Evolutionary conservation across 2,797 vertebrate genomes (phyloP).

Genomic region (Hemibagrus guttatus): DNA sequence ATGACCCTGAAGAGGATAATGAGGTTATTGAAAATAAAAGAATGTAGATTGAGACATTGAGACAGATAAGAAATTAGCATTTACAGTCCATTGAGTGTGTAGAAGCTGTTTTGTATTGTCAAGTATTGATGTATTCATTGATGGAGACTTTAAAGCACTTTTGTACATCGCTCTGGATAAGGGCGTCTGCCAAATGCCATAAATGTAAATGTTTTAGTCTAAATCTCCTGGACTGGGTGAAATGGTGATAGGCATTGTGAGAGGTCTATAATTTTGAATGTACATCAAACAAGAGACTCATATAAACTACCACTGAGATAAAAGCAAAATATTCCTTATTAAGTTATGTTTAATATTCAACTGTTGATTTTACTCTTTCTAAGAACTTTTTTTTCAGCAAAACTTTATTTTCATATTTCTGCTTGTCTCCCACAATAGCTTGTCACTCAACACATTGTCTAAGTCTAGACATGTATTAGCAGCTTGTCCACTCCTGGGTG

Average conservation of each 20-base stretch:
- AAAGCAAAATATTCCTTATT: not conserved
- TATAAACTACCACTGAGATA: not conserved
- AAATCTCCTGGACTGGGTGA: not conserved
- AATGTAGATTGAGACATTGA: not conserved
- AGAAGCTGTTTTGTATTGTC: not conserved
- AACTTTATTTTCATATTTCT: not conserved
- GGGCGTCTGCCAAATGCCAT: too few relatives aligned
- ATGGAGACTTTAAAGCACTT: too few relatives aligned
- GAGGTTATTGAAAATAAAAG: not conserved
- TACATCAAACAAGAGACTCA: not conserved
- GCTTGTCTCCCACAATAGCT: slow-evolving; percentile 23
- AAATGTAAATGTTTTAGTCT: not conserved
- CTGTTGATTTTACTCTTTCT: not conserved
- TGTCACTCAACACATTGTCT: slow-evolving; percentile 37
- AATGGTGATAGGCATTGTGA: not conserved
- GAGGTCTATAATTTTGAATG: not conserved
- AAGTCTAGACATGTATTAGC: slow-evolving; percentile 24
- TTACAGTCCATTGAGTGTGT: not conserved
- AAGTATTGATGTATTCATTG: too few relatives aligned
- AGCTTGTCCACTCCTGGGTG: slow-evolving; percentile 23
- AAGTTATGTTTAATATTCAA: not conserved
- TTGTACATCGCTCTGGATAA: too few relatives aligned
- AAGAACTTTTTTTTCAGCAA: not conserved
- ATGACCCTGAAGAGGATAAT: not conserved
- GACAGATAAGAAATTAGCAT: not conserved